Conservation (phyloP, 1,140 invertebrate species). For the Brachionus asplanchnoidis region DNA sequence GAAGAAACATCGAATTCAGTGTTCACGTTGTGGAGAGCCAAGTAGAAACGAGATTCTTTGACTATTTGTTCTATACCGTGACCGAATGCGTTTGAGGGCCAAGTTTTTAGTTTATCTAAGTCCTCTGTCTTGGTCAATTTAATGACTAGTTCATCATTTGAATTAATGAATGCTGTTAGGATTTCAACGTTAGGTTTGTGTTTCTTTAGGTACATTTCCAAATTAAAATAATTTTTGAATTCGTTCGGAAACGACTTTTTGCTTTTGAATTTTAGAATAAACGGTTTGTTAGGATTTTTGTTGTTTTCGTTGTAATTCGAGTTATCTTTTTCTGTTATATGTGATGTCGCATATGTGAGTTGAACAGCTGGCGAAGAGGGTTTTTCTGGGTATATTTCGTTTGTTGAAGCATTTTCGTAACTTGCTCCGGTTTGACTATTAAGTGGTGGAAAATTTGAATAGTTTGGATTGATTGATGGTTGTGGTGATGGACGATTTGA, state of each 20-base stretch:
- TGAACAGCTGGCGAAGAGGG: not conserved
- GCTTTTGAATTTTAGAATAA: not conserved
- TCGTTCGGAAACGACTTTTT: not conserved
- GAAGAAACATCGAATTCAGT: not conserved
- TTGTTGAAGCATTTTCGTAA: not conserved
- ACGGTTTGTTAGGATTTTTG: not conserved
- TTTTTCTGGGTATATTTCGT: not conserved
- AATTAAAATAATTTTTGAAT: not conserved
- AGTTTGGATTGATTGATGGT: not conserved
- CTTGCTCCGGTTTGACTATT: not conserved
- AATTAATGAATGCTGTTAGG: not conserved
- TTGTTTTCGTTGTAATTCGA: not conserved
- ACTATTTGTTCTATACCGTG: not conserved
- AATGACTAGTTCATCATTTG: not conserved
- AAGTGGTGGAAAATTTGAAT: not conserved
- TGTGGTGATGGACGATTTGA: not conserved
- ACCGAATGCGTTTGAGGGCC: not conserved
- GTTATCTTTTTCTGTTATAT: not conserved
- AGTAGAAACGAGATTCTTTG: not conserved
- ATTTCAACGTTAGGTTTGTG: not conserved
- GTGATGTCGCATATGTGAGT: not conserved
- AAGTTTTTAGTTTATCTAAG: not conserved
- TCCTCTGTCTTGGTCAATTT: not conserved
- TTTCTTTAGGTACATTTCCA: not conserved
- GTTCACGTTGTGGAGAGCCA: not conserved